Conservation (phyloP, 2,888 invertebrate genomes). For the Amphipyra tragopoginis region DNA sequence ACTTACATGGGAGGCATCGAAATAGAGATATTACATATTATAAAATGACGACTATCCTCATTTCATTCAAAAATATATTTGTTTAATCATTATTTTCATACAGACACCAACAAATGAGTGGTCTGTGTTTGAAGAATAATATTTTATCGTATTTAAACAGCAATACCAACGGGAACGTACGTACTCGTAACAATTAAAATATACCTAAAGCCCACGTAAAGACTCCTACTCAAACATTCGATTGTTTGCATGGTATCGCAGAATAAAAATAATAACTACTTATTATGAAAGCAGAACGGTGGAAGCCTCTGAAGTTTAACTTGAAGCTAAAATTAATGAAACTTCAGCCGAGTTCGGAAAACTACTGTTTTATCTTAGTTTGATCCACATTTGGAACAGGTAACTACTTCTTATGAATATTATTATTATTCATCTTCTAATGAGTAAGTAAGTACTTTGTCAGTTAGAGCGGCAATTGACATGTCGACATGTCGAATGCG, state of each 20-base stretch:
- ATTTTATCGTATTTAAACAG: too few relatives aligned
- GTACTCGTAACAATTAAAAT: too few relatives aligned
- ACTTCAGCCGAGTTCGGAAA: constrained; percentile 27
- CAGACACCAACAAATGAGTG: too few relatives aligned
- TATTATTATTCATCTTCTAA: constrained; percentile 7
- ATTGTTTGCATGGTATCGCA: constrained; percentile 1
- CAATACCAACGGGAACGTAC: too few relatives aligned
- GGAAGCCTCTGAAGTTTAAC: constrained; percentile 22
- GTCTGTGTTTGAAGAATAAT: too few relatives aligned
- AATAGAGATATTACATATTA: too few relatives aligned
- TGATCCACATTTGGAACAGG: constrained; percentile 33
- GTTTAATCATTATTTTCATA: too few relatives aligned
- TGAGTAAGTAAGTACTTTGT: neutral
- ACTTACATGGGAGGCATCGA: too few relatives aligned
- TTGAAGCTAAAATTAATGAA: constrained; percentile 44
- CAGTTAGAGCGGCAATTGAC: neutral
- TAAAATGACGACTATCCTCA: too few relatives aligned
- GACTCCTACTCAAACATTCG: neutral
- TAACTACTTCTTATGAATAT: constrained; percentile 28
- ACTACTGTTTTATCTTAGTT: constrained; percentile 38
- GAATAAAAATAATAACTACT: constrained; percentile 6
- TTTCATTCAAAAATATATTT: too few relatives aligned
- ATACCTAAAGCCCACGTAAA: neutral
- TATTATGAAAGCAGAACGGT: constrained; percentile 11
- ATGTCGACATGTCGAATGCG: too few relatives aligned